Conservation (phyloP, 2,888 invertebrate genomes). For the Trachelus stipa region DNA sequence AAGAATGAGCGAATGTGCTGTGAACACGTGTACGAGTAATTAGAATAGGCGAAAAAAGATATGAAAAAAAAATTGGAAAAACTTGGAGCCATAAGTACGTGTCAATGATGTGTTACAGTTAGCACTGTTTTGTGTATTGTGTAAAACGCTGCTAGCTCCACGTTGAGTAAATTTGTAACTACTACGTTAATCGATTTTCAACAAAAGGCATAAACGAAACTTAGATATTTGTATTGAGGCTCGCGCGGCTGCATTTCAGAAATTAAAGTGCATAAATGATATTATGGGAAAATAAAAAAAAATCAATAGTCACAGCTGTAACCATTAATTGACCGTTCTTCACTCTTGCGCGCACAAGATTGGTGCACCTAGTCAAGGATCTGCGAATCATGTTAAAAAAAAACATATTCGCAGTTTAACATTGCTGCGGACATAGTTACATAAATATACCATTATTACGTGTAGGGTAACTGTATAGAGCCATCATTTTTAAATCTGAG, state of each 20-base stretch:
- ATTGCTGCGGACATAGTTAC: conserved; percentile 23
- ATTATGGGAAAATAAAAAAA: neutral
- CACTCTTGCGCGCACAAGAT: conserved; percentile 30
- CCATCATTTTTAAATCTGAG: conserved; percentile 44
- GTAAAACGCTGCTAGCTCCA: neutral
- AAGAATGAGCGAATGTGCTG: neutral
- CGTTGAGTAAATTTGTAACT: neutral
- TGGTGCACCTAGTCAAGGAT: conserved; percentile 48
- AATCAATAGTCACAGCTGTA: neutral
- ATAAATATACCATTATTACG: conserved; percentile 41
- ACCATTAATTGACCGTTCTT: conserved; percentile 6
- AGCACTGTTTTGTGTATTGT: neutral
- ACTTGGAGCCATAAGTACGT: neutral
- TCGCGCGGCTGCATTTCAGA: neutral
- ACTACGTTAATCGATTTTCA: too few species aligned
- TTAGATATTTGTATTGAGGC: neutral
- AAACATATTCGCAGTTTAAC: neutral
- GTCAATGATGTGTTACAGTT: neutral
- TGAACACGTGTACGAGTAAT: neutral
- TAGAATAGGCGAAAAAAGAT: neutral
- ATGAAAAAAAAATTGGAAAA: neutral
- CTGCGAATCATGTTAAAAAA: neutral
- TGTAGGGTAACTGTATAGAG: conserved; percentile 46
- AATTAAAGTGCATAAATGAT: neutral
- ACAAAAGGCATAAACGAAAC: neutral